Conservation (phyloP, 1,140 invertebrate genomes). For the Platyura marginata region DNA sequence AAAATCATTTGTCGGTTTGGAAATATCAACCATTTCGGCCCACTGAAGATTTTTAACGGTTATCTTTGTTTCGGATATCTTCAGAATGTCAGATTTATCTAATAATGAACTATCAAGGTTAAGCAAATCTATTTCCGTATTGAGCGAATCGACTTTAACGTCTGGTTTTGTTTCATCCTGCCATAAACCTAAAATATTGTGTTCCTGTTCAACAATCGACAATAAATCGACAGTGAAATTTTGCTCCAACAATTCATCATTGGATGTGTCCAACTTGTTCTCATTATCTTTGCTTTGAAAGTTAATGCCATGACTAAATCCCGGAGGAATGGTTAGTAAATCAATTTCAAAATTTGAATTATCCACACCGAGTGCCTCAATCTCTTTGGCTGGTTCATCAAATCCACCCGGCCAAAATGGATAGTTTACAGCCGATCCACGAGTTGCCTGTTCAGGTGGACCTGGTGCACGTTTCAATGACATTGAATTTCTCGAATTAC, state of each 20-base stretch:
- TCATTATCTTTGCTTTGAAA: conserved; percentile 9
- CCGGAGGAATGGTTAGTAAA: conserved; percentile 41
- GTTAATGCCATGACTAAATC: conserved; percentile 35
- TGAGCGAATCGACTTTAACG: too few relatives aligned
- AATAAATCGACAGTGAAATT: conserved; percentile 13
- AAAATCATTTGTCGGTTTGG: conserved; percentile 62
- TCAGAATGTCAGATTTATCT: conserved; percentile 24
- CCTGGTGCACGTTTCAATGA: conserved; percentile 46
- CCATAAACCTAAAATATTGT: conserved; percentile 10
- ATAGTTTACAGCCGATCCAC: conserved; percentile 49
- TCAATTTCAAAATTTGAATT: conserved; percentile 30
- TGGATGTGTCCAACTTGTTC: too few relatives aligned
- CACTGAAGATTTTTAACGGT: conserved; percentile 39
- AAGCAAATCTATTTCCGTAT: background rate
- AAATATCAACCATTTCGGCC: conserved; percentile 73
- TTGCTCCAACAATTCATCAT: too few relatives aligned
- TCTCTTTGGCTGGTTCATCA: conserved; percentile 30
- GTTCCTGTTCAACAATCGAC: conserved; percentile 15
- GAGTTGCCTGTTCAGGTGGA: conserved; percentile 35
- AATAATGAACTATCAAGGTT: background rate
- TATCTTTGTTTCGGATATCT: conserved; percentile 26
- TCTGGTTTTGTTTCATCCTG: background rate
- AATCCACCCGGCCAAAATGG: conserved; percentile 70
- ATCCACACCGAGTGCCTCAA: conserved; percentile 11
- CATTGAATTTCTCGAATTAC: conserved; percentile 53